Evolutionary conservation across 2,113 vertebrate genomes (phyloP).

Genomic region (Bubo scandiacus): DNA sequence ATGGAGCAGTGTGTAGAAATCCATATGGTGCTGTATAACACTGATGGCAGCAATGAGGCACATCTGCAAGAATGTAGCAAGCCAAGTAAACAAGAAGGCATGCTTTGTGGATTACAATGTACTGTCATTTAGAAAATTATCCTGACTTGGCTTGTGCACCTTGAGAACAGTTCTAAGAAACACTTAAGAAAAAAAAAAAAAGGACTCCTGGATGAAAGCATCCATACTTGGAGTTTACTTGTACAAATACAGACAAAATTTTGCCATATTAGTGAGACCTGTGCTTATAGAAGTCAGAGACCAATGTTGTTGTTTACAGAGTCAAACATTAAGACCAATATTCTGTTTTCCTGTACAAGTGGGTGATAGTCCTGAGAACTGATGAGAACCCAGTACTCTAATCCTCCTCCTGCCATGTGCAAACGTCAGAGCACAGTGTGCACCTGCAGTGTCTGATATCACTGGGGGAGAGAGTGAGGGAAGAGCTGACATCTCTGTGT

Average conservation of each 20-base stretch:
- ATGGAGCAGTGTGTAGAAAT: slow-evolving; percentile 74
- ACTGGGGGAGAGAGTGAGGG: neutral
- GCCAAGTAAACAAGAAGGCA: neutral
- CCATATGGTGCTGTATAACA: slow-evolving; percentile 76
- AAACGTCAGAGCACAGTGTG: neutral
- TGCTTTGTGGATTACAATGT: neutral
- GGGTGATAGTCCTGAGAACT: neutral
- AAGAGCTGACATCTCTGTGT: neutral
- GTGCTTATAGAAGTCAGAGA: neutral
- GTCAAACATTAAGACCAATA: neutral
- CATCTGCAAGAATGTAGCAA: slow-evolving; percentile 36
- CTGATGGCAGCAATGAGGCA: slow-evolving; percentile 74
- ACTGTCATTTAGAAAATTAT: neutral
- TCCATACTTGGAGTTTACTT: neutral
- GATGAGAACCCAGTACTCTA: neutral
- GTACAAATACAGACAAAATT: neutral
- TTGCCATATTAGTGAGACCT: neutral
- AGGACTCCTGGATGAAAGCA: neutral
- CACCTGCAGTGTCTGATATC: neutral
- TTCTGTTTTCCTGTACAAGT: neutral
- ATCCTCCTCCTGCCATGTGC: neutral
- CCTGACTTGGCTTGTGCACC: neutral
- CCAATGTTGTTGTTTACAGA: neutral
- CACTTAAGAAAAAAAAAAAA: neutral
- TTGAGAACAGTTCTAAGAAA: neutral